phyloP scores from a whole-genome alignment of 2,888 invertebrate species.

The Hypomecis punctinalis region DNA sequence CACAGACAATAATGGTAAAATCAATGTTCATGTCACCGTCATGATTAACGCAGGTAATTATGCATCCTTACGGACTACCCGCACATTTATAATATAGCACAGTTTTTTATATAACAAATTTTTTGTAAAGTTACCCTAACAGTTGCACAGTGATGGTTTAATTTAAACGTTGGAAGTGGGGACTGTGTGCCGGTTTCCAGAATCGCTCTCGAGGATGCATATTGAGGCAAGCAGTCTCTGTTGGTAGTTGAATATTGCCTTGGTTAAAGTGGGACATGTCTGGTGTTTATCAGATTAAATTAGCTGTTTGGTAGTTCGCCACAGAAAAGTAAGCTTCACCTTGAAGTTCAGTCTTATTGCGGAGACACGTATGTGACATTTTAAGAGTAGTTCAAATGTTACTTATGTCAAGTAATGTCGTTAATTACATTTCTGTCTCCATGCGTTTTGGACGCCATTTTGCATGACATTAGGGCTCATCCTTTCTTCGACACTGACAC shows the following conservation, averaged over 20 bases:
- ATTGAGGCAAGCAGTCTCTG: slow-evolving; percentile 81
- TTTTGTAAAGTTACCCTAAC: slow-evolving; percentile 73
- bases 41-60: slow-evolving; percentile 90
- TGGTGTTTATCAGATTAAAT: slow-evolving; percentile 2
- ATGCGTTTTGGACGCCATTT: no score
- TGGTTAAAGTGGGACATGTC: slow-evolving; percentile 44
- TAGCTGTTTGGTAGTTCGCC: neutral
- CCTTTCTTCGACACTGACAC: no score
- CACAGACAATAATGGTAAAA: slow-evolving; percentile 93
- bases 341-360: no score
- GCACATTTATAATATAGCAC: slow-evolving; percentile 56
- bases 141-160: slow-evolving; percentile 79
- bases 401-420: no score
- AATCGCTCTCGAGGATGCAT: slow-evolving; percentile 80
- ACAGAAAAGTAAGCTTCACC: no score
- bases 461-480: no score
- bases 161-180: slow-evolving; percentile 59
- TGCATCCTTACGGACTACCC: slow-evolving; percentile 78
- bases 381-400: no score
- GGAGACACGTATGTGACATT: no score
- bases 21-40: slow-evolving; percentile 94
- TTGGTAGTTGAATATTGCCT: slow-evolving; percentile 67
- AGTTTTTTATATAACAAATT: slow-evolving; percentile 49
- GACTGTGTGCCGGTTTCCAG: slow-evolving; percentile 67
- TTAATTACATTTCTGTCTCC: no score